Percentiles rank a stretch among this genome's conserved stretches.
These are phyloP conservation scores for Acipenser ruthenus DNA, from an alignment of 2,797 vertebrate species.

Conservation along the genomic window DNA sequence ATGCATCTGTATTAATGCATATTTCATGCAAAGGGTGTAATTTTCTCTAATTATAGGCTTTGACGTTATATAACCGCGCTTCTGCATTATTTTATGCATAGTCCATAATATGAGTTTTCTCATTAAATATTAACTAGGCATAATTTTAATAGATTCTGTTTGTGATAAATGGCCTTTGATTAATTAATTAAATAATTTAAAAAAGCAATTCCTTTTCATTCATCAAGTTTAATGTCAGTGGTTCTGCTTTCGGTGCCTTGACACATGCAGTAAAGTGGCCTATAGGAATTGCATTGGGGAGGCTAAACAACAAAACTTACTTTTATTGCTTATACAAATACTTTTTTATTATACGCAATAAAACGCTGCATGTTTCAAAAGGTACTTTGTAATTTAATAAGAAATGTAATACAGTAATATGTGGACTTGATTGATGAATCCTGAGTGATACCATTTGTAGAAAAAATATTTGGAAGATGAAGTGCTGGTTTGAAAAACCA, in stretches of 20 bases:
- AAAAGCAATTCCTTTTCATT: conserved; percentile 2
- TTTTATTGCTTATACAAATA: too few relatives aligned
- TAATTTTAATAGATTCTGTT: background rate
- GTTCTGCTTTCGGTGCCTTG: background rate
- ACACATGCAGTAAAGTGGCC: background rate
- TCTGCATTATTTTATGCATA: conserved; percentile 1
- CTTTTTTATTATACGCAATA: too few relatives aligned
- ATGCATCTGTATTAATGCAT: too few relatives aligned
- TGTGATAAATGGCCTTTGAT: background rate
- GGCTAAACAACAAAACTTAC: too few relatives aligned
- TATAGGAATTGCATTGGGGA: too few relatives aligned
- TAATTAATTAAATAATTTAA: background rate
- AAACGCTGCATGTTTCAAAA: too few relatives aligned
- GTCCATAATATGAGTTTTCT: background rate
- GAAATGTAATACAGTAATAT: too few relatives aligned
- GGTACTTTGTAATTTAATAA: too few relatives aligned
- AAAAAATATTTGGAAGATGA: too few relatives aligned
- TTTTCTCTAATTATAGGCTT: background rate
- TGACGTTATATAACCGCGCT: background rate
- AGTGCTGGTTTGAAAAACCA: too few relatives aligned
- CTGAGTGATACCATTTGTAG: too few relatives aligned
- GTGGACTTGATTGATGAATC: too few relatives aligned
- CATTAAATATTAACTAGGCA: conserved; percentile 5
- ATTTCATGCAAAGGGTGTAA: background rate
- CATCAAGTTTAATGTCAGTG: conserved; percentile 5